Evolutionary conservation across 1,140 invertebrate genomes (phyloP).

Genomic region (Oryctes rhinoceros): DNA sequence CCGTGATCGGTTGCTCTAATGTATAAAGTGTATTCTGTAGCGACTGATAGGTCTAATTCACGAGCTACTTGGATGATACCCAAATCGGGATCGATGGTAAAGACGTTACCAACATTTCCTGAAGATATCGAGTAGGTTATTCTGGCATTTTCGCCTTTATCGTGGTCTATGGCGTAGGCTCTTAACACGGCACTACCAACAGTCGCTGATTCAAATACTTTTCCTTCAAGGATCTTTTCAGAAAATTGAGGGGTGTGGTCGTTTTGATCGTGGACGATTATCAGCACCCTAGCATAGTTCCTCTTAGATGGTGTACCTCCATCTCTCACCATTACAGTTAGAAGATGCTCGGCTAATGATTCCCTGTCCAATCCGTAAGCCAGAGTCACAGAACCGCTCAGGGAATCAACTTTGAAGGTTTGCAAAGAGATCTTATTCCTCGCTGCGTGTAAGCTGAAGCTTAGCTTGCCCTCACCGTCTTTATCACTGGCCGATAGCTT

Average conservation of each 20-base stretch:
- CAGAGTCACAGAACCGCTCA: slow-evolving; percentile 76
- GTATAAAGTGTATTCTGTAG: slow-evolving; percentile 82
- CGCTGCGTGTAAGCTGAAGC: slow-evolving; percentile 80
- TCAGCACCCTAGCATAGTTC: slow-evolving; percentile 83
- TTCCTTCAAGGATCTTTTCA: slow-evolving; percentile 75
- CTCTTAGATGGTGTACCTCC: slow-evolving; percentile 85
- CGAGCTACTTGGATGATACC: slow-evolving; percentile 77
- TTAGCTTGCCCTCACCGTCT: slow-evolving; percentile 69
- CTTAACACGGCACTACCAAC: slow-evolving; percentile 77
- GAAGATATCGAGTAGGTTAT: slow-evolving; percentile 83
- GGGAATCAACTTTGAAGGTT: slow-evolving; percentile 84
- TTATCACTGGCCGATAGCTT: slow-evolving; percentile 74
- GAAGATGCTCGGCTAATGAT: slow-evolving; percentile 80
- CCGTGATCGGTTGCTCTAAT: slow-evolving; percentile 86
- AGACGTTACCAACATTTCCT: slow-evolving; percentile 86
- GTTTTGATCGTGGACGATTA: slow-evolving; percentile 88
- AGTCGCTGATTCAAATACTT: slow-evolving; percentile 78
- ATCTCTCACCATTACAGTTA: slow-evolving; percentile 91
- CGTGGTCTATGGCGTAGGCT: slow-evolving; percentile 79
- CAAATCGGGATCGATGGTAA: slow-evolving; percentile 78
- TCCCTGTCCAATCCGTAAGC: slow-evolving; percentile 80
- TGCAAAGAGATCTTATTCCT: slow-evolving; percentile 75
- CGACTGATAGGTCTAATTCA: slow-evolving; percentile 74
- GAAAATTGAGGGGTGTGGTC: slow-evolving; percentile 89
- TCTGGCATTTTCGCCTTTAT: slow-evolving; percentile 82